Evolutionary conservation across 2,888 invertebrate species (phyloP).

Genomic region (Trimorus sp.): DNA sequence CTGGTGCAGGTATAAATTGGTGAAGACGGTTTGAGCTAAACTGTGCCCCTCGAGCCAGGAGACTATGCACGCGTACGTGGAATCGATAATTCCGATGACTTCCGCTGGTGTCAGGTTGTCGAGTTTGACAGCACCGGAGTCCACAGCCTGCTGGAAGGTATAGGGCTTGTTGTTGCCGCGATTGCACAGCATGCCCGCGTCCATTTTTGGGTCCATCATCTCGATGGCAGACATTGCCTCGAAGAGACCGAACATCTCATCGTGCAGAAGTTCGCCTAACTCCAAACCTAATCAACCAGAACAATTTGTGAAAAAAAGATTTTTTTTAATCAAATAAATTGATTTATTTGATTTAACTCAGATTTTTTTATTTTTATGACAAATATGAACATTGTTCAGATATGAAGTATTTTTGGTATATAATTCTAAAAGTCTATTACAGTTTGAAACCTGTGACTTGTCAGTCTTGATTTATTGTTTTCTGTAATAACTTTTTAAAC

Average conservation of each 20-base stretch:
- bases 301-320: too few relatives aligned
- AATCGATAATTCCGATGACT: constrained; percentile 96
- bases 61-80: constrained; percentile 95
- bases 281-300: constrained; percentile 90
- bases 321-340: too few relatives aligned
- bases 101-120: constrained; percentile 89
- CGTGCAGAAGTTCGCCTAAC: constrained; percentile 95
- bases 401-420: too few relatives aligned
- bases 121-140: constrained; percentile 90
- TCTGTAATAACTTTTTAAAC: too few relatives aligned
- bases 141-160: constrained; percentile 93
- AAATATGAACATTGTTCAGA: too few relatives aligned
- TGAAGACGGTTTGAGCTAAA: constrained; percentile 98
- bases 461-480: too few relatives aligned
- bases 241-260: constrained; percentile 94
- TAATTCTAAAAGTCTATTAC: too few relatives aligned
- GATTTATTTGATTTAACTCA: too few relatives aligned
- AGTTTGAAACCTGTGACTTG: too few relatives aligned
- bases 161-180: constrained; percentile 91
- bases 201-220: constrained; percentile 99
- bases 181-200: constrained; percentile 98
- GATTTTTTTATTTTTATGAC: too few relatives aligned
- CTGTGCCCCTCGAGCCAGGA: constrained; percentile 99
- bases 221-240: constrained; percentile 99
- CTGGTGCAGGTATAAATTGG: constrained; percentile 96